Conservation (phyloP, 2,888 invertebrate genomes). For the Callinectes sapidus region DNA sequence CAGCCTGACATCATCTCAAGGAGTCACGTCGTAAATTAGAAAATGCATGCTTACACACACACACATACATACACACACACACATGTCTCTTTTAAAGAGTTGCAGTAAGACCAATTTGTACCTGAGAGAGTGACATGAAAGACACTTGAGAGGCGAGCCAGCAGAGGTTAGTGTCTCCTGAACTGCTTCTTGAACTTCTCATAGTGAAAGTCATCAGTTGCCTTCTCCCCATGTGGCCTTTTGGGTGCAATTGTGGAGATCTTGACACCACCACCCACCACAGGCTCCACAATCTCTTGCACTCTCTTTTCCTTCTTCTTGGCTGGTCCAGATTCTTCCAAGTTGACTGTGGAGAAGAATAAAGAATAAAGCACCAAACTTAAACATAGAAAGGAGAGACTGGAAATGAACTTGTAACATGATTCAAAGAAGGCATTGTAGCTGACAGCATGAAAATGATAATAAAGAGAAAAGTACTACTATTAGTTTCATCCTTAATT, state of each 20-base stretch:
- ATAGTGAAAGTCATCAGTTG: conserved; percentile 97
- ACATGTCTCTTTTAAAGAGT: background rate
- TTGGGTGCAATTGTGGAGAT: conserved; percentile 72
- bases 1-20: background rate
- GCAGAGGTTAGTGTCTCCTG: conserved; percentile 72
- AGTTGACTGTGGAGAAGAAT: conserved; percentile 82
- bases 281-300: conserved; percentile 74
- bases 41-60: background rate
- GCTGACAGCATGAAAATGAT: background rate
- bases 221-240: conserved; percentile 77
- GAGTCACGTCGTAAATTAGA: background rate
- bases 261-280: conserved; percentile 73
- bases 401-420: background rate
- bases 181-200: conserved; percentile 98
- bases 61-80: background rate
- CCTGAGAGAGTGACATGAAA: conserved; percentile 20
- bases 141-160: background rate
- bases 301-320: conserved; percentile 80
- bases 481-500: background rate
- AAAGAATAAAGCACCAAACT: background rate
- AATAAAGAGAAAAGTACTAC: background rate
- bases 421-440: background rate
- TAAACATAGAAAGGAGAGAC: background rate
- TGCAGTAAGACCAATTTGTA: background rate
- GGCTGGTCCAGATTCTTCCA: conserved; percentile 83